These are phyloP conservation scores for Phaonia tiefii DNA, from an alignment of 2,888 invertebrate genomes.

Conservation along the genomic window DNA sequence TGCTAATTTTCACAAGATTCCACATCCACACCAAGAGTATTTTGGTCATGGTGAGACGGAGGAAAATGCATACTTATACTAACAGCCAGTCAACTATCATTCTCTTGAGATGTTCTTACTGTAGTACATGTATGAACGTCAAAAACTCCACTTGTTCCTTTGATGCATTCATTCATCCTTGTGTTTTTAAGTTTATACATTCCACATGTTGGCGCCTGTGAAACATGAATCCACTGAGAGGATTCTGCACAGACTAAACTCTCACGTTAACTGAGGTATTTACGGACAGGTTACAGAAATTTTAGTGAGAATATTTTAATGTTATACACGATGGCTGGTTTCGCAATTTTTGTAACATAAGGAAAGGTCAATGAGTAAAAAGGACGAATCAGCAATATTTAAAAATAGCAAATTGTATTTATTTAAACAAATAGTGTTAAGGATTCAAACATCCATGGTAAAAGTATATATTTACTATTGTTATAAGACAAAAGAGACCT, in stretches of 20 bases:
- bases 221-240: not conserved
- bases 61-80: constrained; percentile 26
- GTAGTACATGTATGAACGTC: not conserved
- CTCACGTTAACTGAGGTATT: constrained; percentile 2
- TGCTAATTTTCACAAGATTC: constrained; percentile 60
- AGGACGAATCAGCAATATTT: too few relatives aligned
- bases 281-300: not conserved
- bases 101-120: constrained; percentile 32
- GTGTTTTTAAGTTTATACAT: too few relatives aligned
- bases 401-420: too few relatives aligned
- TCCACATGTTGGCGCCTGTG: not conserved
- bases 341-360: too few relatives aligned
- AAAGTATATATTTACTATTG: too few relatives aligned
- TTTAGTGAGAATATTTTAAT: too few relatives aligned
- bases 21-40: constrained; percentile 47
- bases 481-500: too few relatives aligned
- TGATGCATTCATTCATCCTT: not conserved
- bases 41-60: not conserved
- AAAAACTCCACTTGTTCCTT: constrained; percentile 4
- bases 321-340: too few relatives aligned
- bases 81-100: not conserved
- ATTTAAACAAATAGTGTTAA: too few relatives aligned
- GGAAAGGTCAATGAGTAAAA: too few relatives aligned
- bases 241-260: constrained; percentile 17
- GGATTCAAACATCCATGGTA: too few relatives aligned